A percentile compares a stretch with the other conserved stretches of the same genome.
Conservation (phyloP, 2,113 vertebrate species). For the Diadophis punctatus region DNA sequence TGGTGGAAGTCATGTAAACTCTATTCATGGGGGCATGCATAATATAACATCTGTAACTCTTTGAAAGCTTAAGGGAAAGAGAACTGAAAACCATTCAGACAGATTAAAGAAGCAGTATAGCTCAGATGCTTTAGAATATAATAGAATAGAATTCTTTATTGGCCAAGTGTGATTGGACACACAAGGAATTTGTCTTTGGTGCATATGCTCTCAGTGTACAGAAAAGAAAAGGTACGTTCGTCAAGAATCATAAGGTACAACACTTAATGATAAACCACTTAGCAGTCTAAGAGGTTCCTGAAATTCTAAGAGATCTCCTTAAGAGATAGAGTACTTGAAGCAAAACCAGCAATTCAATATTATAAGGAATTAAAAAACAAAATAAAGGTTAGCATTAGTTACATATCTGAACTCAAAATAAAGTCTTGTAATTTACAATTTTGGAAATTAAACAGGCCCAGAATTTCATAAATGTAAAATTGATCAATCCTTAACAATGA, state of each 20-base stretch:
- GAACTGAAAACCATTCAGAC: not conserved
- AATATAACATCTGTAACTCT: not conserved
- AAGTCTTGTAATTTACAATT: not conserved
- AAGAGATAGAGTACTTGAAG: not conserved
- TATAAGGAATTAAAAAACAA: not conserved
- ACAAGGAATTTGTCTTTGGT: no score
- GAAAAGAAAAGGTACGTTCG: no score
- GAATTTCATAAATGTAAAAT: not conserved
- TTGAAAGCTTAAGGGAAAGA: not conserved
- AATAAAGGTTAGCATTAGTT: not conserved
- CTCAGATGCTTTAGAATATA: not conserved
- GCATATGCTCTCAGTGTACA: no score
- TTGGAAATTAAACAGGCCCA: not conserved
- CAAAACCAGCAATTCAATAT: not conserved
- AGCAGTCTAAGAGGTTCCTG: not conserved
- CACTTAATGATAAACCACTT: not conserved
- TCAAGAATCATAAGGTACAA: no score
- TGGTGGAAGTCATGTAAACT: not conserved
- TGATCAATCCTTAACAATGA: not conserved
- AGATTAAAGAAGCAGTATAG: not conserved
- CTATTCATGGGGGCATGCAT: not conserved
- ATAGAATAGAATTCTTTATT: no score
- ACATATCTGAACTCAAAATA: not conserved
- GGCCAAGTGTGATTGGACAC: no score
- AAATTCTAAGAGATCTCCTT: not conserved